Evolutionary conservation across 2,113 vertebrate species (phyloP), one percentile per base, ranked within the genome.

Genomic region (Numenius arquata): DNA sequence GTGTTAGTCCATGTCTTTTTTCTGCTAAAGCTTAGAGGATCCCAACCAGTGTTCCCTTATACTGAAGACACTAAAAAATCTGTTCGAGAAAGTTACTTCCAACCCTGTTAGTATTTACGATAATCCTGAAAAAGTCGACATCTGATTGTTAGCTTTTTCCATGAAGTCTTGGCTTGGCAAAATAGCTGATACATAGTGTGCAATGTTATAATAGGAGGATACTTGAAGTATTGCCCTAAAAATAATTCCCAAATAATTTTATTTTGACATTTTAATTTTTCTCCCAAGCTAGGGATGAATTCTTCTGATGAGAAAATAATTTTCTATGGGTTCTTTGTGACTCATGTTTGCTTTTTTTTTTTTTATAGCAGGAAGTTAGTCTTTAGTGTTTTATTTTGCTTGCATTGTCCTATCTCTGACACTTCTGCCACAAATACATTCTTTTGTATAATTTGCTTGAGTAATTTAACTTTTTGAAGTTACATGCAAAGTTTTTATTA

Each of bases 1-100:
- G 0, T 8, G 1, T 26, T 47, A 34, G 22, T 52, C 15, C 0
- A 0, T 68, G 14, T 43, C 34, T 58, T 18, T 79, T 27, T 27
- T 59, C 32, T 72, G 11, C 36, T 61, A 15, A 75, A 90, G 48
- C 30, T 30, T 56, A 17, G 30, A 38, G 41, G 15, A 71, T 93
- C 41, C 13, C 41, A 45, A 58, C 11, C 16, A 11, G 19, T 4
- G 1, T 65, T 67, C 20, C 12, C 17, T 74, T 89, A 17, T 41
- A 30, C 17, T 3, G 3, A 59, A 79, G 56, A 29, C 13, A 67
- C 4, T 8, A 22, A 83, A 71, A 63, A 38, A 27, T 13, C 11
- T 1, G 0, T 41, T 66, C 2, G 40, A 62, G 18, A 9, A 48
- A 79, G 23, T 40, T 75, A 34, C 16, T 87, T 16, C 32, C 12